Evolutionary conservation across 2,113 vertebrate genomes (phyloP), one percentile per base, ranked within the genome.

Genomic region (Callithrix jacchus): DNA sequence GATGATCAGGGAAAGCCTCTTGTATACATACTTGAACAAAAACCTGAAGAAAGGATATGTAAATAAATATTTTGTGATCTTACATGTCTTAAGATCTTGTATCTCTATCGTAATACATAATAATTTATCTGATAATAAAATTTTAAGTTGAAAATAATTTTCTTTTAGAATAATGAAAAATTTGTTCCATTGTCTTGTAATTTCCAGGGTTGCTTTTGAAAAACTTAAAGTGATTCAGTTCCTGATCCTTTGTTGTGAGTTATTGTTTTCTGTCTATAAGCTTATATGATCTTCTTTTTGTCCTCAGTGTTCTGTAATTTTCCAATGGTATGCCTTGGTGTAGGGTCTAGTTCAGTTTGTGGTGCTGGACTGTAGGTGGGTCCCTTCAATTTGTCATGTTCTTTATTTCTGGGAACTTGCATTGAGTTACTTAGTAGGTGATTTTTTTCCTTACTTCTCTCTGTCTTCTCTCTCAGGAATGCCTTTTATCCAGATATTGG

Each of bases 101-200:
- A 4, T 94, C 23, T 92, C 71, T 79, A 77, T 68, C 25, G 21
- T 90, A 90, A 89, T 90, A 83, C 86, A 80, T 90, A 79, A 40
- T 90, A 73, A 52, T 92, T 97, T 85, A 40, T 79, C 64, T 95
- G 56, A 54, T 9, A 93, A 91, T 58, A 61, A 49, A 87, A 96
- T 88, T 93, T 94, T 81, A 87, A 84, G 20, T 83, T 96, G 86
- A 68, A 90, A 91, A 47, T 79, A 40, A 82, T 87, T 92, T 95
- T 47, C 49, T 52, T 87, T 96, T 35, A 79, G 45, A 91, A 85
- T 92, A 93, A 96, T 64, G n/a, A 95, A 42, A 17, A 90, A 79
- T 91, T 80, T 88, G 47, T 81, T 94, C 83, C 42, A 42, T 91
- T 96, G 79, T 84, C 70, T 91, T 82, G 1, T 40, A 89, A 86